Base-by-base conservation (phyloP, 1,140 invertebrate species). In the Drosophila quadrilineata region DNA sequence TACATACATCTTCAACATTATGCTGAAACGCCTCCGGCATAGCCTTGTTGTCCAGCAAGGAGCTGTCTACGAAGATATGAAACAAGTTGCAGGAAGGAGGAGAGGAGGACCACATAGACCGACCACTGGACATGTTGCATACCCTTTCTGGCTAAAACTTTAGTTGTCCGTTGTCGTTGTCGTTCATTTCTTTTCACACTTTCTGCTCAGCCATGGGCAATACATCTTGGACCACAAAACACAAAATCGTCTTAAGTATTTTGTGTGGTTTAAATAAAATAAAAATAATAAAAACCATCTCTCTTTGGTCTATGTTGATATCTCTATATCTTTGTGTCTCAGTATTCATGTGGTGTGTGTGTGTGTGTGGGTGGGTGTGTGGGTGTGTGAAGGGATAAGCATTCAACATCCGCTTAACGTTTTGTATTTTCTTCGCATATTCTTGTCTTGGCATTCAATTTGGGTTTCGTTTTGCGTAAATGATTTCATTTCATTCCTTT, bases 231-330 rank as follows among this genome's bases (percentile, higher is more conserved):
- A 72, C 79, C 79, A 84, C 77, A 84, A 84, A 84, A 84, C 74
- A 84, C 74, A 85, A 84, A 84, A 84, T 84, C 79, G 79, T 84
- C 79, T 84, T 84, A 84, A 84, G 79, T 84, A 84, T 84, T 84
- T 84, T 84, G 80, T 84, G 79, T 84, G 80, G 79, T 84, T 84
- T 84, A 86, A 84, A 84, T 85, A 84, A 84, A 84, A 77, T 84
- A 84, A 85, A 79, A 84, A 84, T 79, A 84, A 84, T 84, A 84
- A 85, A 84, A 84, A 77, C 74, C 79, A 62, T 40, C 17, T 36
- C 49, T 46, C 21, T 33, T 8, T 29, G 38, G 2, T 40, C 22
- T 16, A 6, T 53, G 28, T 19, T 40, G 41, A 3, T 8, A 10
- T 26, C 6, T 57, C 9, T 29, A 9, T 53, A 2, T 33, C 38